Conservation (phyloP, 2,797 vertebrate genomes). For the Delichon dasypus region DNA sequence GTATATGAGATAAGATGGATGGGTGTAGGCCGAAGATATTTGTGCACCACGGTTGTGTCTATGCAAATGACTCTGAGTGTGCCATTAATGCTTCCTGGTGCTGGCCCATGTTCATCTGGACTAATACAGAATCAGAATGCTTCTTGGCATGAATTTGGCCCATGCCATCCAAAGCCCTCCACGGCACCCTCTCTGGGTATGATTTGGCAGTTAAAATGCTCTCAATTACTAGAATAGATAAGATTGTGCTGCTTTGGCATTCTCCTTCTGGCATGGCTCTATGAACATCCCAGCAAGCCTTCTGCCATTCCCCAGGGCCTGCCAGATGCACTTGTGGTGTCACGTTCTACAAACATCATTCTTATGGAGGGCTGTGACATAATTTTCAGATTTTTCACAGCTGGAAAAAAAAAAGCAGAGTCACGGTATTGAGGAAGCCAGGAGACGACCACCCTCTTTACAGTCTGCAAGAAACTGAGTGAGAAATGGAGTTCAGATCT, state of each 20-base stretch:
- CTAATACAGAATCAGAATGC: neutral
- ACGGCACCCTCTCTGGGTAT: neutral
- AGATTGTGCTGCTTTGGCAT: neutral
- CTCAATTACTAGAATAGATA: neutral
- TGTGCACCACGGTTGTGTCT: neutral
- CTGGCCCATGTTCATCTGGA: neutral
- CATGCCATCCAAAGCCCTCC: neutral
- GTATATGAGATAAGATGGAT: rapidly evolving
- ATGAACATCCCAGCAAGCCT: neutral
- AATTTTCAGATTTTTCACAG: neutral
- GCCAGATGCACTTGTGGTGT: neutral
- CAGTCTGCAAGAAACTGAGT: neutral
- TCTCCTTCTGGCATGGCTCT: neutral
- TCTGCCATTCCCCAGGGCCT: neutral
- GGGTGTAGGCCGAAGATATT: neutral
- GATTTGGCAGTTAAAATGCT: neutral
- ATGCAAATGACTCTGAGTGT: neutral
- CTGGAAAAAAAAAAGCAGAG: neutral
- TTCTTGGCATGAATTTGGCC: neutral
- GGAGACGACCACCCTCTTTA: neutral
- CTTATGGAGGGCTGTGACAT: neutral
- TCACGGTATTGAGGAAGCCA: neutral
- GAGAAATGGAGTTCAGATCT: neutral
- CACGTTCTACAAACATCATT: rapidly evolving
- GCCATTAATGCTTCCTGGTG: neutral